Evolutionary conservation across 2,888 invertebrate genomes (phyloP), one percentile per base, ranked within the genome.

Genomic region (Drosophila melanocephala): DNA sequence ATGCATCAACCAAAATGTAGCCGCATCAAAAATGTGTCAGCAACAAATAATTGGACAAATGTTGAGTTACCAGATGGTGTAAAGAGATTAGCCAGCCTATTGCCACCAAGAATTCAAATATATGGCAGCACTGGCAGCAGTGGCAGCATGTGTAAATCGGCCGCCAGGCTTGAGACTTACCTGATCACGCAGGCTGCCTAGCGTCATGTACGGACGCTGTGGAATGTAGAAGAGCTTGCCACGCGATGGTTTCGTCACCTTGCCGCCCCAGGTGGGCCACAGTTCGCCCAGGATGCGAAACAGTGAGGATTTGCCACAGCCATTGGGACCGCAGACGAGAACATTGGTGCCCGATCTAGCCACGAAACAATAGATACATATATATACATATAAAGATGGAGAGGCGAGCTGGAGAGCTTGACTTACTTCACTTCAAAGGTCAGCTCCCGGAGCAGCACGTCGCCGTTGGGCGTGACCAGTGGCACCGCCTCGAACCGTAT

Each of bases 241-340:
- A 71, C 97, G 96, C 0, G 97, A 97, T n/a, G 99, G 99, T 94
- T 99, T 99, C 3, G 97, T 98, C 64, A 99, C 94, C 7, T 96
- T 96, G 4, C 99, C 99, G 32, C 98, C 98, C 95, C 98, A 99
- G 68, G 98, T 95, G 0, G 99, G 99, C 99, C 99, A 99, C 68
- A 99, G 94, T 95, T 98, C 99, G 53, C 99, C 99, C 19, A 99
- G 95, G 91, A 99, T 97, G 68, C 99, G 95, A 95, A 99, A 99
- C 89, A 99, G 95, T 1, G 99, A 99, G 63, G 98, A 98, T 94
- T 99, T 99, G 57, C 99, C 99, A 93, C 99, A 98, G 1, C 99
- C 99, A 93, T 99, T 99, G 4, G 99, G 99, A 0, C 99, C 99
- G 93, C 99, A 99, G 0, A 99, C 98, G n/a, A 99, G 94, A 0